Evolutionary conservation across 2,797 vertebrate species (phyloP).

Genomic region (Eospalax fontanierii): DNA sequence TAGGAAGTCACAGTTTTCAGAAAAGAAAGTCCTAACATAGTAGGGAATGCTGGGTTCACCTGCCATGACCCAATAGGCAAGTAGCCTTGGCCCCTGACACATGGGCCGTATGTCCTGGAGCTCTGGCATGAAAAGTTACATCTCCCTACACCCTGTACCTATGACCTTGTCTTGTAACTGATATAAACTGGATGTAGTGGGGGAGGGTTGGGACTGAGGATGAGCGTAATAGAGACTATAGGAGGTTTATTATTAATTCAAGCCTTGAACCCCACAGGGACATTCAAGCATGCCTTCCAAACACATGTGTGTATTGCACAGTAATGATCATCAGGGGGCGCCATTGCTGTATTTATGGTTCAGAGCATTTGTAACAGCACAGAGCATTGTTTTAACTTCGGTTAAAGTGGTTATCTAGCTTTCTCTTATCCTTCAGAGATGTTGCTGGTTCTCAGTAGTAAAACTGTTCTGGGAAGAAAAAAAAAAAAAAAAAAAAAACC

Average conservation of each 20-base stretch:
- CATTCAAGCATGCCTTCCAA: not conserved
- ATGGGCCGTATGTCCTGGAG: not conserved
- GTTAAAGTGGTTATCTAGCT: slow-evolving; percentile 13
- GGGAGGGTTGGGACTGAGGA: not conserved
- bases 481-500: too few relatives aligned
- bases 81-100: not conserved
- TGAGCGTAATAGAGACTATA: not conserved
- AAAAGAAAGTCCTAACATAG: not conserved
- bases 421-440: not conserved
- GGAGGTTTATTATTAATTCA: not conserved
- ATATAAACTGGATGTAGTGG: not conserved
- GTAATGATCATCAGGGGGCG: not conserved
- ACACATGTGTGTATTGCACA: not conserved
- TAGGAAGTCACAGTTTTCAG: not conserved
- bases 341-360: slow-evolving; percentile 42
- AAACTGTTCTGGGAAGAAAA: not conserved
- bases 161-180: not conserved
- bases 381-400: slow-evolving; percentile 14
- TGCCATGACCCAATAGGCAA: not conserved
- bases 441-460: not conserved
- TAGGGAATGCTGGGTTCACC: not conserved
- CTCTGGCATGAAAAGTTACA: not conserved
- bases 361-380: not conserved
- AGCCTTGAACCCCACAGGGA: not conserved
- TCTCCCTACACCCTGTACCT: not conserved